A percentile compares a stretch with the other conserved stretches of the same genome.
These are phyloP conservation scores for Sinotaia quadrata DNA, from an alignment of 2,888 invertebrate species.

Conservation along the genomic window DNA sequence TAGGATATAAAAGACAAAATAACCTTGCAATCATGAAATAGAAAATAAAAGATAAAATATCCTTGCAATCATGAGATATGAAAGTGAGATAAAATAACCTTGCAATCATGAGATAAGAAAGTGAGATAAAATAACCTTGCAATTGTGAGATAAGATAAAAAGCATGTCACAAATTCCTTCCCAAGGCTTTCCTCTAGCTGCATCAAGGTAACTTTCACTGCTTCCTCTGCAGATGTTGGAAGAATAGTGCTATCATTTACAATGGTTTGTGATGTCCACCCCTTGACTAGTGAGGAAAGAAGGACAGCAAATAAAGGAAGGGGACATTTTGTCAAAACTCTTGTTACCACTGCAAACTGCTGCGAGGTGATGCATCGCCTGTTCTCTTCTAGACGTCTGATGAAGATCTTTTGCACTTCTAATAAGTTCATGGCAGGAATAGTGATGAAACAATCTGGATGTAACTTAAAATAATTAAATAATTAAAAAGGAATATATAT, in stretches of 20 bases:
- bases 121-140: conserved; percentile 8
- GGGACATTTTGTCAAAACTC: conserved; percentile 19
- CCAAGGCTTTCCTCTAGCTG: conserved; percentile 23
- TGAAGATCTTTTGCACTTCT: conserved; percentile 13
- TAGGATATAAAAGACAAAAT: no score
- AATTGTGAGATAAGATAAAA: conserved; percentile 29
- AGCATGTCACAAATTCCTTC: conserved; percentile 16
- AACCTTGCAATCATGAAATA: no score
- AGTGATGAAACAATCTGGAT: background rate
- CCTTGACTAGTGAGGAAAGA: conserved; percentile 5
- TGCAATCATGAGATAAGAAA: no score
- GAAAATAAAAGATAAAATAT: no score
- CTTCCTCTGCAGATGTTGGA: conserved; percentile 24
- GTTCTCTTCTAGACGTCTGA: background rate
- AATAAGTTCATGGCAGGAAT: background rate
- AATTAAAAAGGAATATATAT: no score
- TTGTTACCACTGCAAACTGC: conserved; percentile 11
- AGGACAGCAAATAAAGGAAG: conserved; percentile 32
- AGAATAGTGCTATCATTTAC: conserved; percentile 14
- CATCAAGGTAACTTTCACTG: conserved; percentile 12
- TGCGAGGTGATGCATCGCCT: conserved; percentile 16
- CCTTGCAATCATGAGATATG: no score
- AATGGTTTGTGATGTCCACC: conserved; percentile 21
- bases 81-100: no score
- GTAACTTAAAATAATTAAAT: background rate